These are phyloP conservation scores for Oreortyx pictus DNA, from an alignment of 2,797 vertebrate species.

Conservation along the genomic window DNA sequence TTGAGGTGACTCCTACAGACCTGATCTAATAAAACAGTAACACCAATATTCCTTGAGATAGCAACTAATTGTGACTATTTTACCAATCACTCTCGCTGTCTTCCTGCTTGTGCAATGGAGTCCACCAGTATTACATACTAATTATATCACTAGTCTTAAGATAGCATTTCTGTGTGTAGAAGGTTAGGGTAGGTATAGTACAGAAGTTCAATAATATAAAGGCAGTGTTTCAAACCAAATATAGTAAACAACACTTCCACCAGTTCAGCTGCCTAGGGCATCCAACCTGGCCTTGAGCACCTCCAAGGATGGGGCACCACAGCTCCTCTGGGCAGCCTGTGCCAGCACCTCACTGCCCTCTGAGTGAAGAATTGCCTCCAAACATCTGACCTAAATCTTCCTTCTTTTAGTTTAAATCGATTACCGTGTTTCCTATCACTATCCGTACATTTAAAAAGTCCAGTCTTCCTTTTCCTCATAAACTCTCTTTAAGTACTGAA, in stretches of 20 bases:
- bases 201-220: not conserved
- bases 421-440: not conserved
- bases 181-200: no score
- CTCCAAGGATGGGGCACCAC: no score
- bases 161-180: not conserved
- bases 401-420: not conserved
- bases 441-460: not conserved
- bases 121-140: not conserved
- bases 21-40: not conserved
- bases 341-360: not conserved
- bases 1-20: not conserved
- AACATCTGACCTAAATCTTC: not conserved
- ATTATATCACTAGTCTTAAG: not conserved
- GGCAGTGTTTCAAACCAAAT: not conserved
- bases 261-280: no score
- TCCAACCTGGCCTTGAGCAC: not conserved
- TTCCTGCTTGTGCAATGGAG: not conserved
- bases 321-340: not conserved
- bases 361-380: not conserved
- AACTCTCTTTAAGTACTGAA: not conserved
- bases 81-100: not conserved
- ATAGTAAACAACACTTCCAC: not conserved
- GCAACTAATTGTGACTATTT: not conserved
- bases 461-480: not conserved
- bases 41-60: not conserved